Evolutionary conservation across 30 jellyfish, hydroid and myxozoan species (phyloP).

Genomic region (Calvadosia cruxmelitensis): DNA sequence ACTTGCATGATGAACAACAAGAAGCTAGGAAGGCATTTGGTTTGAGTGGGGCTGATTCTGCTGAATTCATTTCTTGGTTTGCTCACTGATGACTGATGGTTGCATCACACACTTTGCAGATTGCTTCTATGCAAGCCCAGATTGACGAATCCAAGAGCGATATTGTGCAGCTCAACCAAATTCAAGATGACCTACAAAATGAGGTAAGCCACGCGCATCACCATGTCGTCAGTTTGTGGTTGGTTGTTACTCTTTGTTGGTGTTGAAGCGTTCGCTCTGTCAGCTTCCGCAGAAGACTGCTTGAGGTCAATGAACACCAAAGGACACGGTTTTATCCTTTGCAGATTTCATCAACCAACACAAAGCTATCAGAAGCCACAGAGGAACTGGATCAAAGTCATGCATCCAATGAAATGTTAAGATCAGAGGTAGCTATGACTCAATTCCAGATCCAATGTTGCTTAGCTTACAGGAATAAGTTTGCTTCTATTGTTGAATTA

Average conservation of each 20-base stretch:
- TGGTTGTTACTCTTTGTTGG: background rate
- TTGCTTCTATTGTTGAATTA: no score
- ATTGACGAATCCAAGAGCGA: background rate
- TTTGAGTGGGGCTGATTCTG: background rate
- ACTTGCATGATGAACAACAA: no score
- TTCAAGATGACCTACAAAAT: background rate
- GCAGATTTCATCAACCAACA: no score
- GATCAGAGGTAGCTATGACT: background rate
- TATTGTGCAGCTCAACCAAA: background rate
- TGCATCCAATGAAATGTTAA: background rate
- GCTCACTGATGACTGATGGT: no score
- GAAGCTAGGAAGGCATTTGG: slow-evolving; percentile 1
- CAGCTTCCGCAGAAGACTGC: no score
- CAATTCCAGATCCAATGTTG: no score
- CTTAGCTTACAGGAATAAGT: no score
- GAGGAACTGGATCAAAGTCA: background rate
- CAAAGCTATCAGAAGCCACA: background rate
- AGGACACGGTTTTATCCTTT: no score
- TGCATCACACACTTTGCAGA: no score
- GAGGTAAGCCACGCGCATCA: background rate
- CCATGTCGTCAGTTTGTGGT: background rate
- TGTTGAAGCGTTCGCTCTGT: background rate
- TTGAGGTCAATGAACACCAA: no score
- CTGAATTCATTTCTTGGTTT: background rate
- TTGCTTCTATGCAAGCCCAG: background rate